Evolutionary conservation across 2,888 invertebrate genomes (phyloP).

Genomic region (Lasioglossum zephyrum): DNA sequence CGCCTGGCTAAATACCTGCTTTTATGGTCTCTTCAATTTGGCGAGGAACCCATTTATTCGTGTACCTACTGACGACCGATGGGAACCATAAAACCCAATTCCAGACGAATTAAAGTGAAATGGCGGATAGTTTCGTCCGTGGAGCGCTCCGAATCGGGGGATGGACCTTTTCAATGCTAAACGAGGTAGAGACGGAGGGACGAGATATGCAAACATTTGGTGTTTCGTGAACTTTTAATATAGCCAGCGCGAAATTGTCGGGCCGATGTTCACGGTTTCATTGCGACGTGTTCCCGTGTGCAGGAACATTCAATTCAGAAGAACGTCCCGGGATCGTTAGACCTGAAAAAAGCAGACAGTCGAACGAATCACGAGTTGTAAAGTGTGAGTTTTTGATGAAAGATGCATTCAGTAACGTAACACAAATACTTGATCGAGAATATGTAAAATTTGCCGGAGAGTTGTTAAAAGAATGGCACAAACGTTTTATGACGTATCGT

Average conservation of each 20-base stretch:
- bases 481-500: conserved; percentile 3
- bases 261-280: conserved; percentile 1
- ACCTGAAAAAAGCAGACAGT: background rate
- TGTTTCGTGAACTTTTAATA: conserved; percentile 13
- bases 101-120: background rate
- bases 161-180: background rate
- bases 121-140: background rate
- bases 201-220: background rate
- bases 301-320: background rate
- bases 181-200: background rate
- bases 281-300: background rate
- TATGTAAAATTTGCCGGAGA: background rate
- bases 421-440: background rate
- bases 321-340: background rate
- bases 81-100: conserved; percentile 14
- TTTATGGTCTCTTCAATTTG: background rate
- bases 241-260: background rate
- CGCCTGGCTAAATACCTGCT: background rate
- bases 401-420: background rate
- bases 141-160: background rate
- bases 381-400: background rate
- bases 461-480: background rate
- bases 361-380: background rate
- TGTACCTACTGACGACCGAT: background rate
- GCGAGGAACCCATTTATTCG: background rate